Percentiles rank a stretch among this genome's conserved stretches.
phyloP scores from a whole-genome alignment of 2,797 vertebrate species.

The Gadopsis marmoratus region DNA sequence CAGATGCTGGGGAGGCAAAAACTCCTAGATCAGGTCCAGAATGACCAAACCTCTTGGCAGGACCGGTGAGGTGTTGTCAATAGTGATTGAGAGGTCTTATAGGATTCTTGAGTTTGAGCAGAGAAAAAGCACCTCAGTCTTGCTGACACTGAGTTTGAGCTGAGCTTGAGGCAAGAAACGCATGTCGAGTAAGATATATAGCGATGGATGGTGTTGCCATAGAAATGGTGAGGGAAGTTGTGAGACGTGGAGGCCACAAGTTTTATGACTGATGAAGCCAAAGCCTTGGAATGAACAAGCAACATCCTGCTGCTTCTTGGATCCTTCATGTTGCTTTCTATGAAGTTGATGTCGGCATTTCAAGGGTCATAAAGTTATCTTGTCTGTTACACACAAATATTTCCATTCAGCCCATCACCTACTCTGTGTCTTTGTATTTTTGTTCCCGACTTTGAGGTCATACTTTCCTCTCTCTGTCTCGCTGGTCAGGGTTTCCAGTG shows the following conservation, averaged over 20 bases:
- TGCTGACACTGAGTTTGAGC: conserved; percentile 12
- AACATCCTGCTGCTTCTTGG: conserved; percentile 13
- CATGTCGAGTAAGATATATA: conserved; percentile 12
- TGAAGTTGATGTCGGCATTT: conserved; percentile 19
- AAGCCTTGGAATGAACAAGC: conserved; percentile 20
- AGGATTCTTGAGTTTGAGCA: background rate
- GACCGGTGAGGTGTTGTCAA: conserved; percentile 5
- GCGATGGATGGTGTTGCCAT: conserved; percentile 57
- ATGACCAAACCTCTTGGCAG: conserved; percentile 29
- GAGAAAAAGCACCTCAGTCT: background rate
- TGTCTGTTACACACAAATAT: conserved; percentile 5
- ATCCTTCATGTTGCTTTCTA: conserved; percentile 25
- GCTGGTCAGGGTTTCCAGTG: conserved; percentile 29
- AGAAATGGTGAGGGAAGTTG: conserved; percentile 17
- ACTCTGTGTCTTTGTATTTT: conserved; percentile 22
- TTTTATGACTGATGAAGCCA: conserved; percentile 37
- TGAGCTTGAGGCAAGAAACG: conserved; percentile 25
- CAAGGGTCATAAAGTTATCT: conserved; percentile 21
- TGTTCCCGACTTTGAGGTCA: conserved; percentile 25
- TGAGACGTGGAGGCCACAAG: conserved; percentile 11
- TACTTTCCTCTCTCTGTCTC: conserved; percentile 16
- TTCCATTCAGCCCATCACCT: conserved; percentile 3
- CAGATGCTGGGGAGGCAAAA: background rate
- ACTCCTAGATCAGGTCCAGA: background rate
- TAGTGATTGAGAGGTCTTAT: conserved; percentile 19